Evolutionary conservation across 1,140 invertebrate genomes (phyloP), one percentile per base, ranked within the genome.

Genomic region (Lethrus apterus): DNA sequence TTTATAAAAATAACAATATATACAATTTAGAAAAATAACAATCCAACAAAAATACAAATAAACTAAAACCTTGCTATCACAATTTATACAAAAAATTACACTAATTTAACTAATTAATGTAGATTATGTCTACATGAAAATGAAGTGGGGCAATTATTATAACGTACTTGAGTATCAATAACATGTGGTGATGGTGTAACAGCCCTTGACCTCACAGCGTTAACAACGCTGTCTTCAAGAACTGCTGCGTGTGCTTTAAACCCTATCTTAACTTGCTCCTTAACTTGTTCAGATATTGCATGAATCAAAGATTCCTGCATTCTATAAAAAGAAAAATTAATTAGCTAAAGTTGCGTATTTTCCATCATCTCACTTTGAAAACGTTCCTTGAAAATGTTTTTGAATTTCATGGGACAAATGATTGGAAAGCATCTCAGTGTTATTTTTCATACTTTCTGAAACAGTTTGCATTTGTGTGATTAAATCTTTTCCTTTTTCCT

Each of bases 131-230:
- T 10, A n/a, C 5, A n/a, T n/a, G n/a, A n/a, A n/a, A n/a, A n/a
- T n/a, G n/a, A n/a, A n/a, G n/a, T n/a, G n/a, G n/a, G n/a, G n/a
- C n/a, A n/a, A 45, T 31, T 13, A 4, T 18, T 38, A n/a, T 48
- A 57, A 59, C 57, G 33, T 61, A 73, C 71, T 50, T 79, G 75
- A n/a, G 75, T 63, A 61, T 83, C 79, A 26, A 72, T 66, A n/a
- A 70, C 57, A 31, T 72, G 70, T 8, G 78, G 74, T 1, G 77
- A 72, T 2, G 82, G 82, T 11, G 81, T 84, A 14, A 76, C 76
- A 1, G 80, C 78, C 57, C 84, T 74, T 7, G 86, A 87, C 43
- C 80, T 69, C 29, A 80, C 73, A 15, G 74, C 75, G 30, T 67
- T 68, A 1, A 76, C 60, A 8, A 80, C 67, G 51, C 71, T 73